phyloP scores from a whole-genome alignment of 2,797 vertebrate species.

The Dryobates pubescens region DNA sequence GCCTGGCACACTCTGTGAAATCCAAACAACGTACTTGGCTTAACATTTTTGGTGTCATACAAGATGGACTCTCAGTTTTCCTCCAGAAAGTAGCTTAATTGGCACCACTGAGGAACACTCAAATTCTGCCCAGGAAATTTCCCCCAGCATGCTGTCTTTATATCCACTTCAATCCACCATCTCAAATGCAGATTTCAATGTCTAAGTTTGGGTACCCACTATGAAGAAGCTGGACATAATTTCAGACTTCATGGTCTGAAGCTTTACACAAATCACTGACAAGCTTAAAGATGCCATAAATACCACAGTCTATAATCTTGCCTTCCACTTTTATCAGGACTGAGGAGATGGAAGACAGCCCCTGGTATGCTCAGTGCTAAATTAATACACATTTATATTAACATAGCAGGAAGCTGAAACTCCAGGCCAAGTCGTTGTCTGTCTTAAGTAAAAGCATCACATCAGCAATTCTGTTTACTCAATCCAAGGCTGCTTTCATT shows the following conservation, averaged over 20 bases:
- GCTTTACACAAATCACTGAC: background rate
- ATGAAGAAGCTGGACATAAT: background rate
- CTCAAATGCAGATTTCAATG: background rate
- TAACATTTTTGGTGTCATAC: background rate
- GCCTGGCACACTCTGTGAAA: background rate
- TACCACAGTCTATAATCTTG: background rate
- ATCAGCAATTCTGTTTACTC: constrained; percentile 73
- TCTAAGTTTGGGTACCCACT: background rate
- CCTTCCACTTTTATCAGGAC: constrained; percentile 29
- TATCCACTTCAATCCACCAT: background rate
- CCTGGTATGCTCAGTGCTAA: constrained; percentile 38
- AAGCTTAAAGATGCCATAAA: constrained; percentile 24
- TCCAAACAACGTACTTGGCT: background rate
- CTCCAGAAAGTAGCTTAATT: background rate
- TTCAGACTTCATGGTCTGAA: background rate
- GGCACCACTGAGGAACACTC: fast-evolving
- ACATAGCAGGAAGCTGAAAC: constrained; percentile 63
- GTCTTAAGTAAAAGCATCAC: constrained; percentile 67
- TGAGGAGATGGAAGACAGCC: constrained; percentile 22
- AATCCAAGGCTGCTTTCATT: constrained; percentile 61
- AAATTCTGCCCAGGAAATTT: background rate
- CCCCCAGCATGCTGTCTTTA: too few relatives aligned
- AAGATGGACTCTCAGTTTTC: background rate
- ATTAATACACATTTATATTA: constrained; percentile 65
- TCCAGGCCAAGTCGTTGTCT: constrained; percentile 53